A percentile compares a stretch with the other conserved stretches of the same genome.
Evolutionary conservation across 2,888 invertebrate species (phyloP).

Genomic region (Drosophila borborema): DNA sequence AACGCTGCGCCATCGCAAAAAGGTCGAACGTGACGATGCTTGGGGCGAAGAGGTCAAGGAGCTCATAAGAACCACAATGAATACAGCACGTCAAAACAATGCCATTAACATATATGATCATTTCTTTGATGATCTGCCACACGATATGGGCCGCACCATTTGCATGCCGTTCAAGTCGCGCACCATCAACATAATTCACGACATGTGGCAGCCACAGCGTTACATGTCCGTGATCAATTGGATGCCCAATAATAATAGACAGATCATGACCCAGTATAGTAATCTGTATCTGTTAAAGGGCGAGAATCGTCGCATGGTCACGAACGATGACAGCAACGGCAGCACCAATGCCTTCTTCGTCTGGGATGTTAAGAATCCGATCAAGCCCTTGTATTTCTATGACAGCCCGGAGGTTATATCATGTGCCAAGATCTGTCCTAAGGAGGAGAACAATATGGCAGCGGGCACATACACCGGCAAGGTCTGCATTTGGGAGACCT

Average conservation of each 20-base stretch:
- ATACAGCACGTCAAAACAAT: slow-evolving; percentile 88
- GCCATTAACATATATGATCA: slow-evolving; percentile 92
- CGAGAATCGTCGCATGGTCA: slow-evolving; percentile 25
- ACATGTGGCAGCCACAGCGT: slow-evolving; percentile 85
- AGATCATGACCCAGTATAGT: slow-evolving; percentile 74
- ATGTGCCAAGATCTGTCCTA: slow-evolving; percentile 93
- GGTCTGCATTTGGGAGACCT: slow-evolving; percentile 92
- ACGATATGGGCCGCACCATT: slow-evolving; percentile 84
- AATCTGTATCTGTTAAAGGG: slow-evolving; percentile 37
- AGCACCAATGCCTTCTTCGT: slow-evolving; percentile 72
- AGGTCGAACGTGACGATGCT: slow-evolving; percentile 91
- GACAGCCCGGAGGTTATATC: slow-evolving; percentile 90
- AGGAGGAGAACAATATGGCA: slow-evolving; percentile 90
- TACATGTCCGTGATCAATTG: slow-evolving; percentile 88
- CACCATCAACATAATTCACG: slow-evolving; percentile 89
- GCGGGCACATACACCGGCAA: slow-evolving; percentile 91
- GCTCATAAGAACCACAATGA: slow-evolving; percentile 59
- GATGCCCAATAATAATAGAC: slow-evolving; percentile 87
- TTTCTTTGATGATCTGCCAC: slow-evolving; percentile 88
- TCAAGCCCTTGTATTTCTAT: slow-evolving; percentile 89
- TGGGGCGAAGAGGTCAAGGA: slow-evolving; percentile 88
- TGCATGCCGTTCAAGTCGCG: slow-evolving; percentile 87
- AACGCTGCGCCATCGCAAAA: slow-evolving; percentile 90
- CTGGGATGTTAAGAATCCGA: slow-evolving; percentile 80
- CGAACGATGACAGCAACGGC: slow-evolving; percentile 33